Evolutionary conservation across 2,797 vertebrate genomes (phyloP).

Genomic region (Ataeniobius toweri): DNA sequence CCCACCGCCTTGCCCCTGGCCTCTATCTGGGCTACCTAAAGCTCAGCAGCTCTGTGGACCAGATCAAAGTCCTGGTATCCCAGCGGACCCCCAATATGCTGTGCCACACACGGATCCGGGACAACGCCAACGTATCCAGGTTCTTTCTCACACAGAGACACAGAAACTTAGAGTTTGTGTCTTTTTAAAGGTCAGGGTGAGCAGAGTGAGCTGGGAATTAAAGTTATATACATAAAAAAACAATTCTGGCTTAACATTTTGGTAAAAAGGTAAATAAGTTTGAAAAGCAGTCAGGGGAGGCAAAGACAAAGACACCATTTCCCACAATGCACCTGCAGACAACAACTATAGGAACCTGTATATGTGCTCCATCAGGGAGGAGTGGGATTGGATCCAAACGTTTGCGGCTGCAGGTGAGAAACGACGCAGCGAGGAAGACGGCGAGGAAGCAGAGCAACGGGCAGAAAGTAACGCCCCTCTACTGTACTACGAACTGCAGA

Average conservation of each 20-base stretch:
- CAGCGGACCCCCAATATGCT: conserved; percentile 92
- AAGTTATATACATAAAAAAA: neutral
- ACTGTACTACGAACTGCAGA: conserved; percentile 92
- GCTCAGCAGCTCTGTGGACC: conserved; percentile 97
- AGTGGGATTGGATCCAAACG: conserved; percentile 97
- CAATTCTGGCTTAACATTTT: neutral
- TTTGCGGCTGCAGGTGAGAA: conserved; percentile 80
- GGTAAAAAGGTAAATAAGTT: neutral
- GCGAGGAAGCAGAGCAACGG: conserved; percentile 74
- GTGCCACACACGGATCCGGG: conserved; percentile 89
- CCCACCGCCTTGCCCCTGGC: conserved; percentile 87
- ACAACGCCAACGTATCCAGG: conserved; percentile 83
- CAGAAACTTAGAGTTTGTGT: neutral
- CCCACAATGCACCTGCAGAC: conserved; percentile 1
- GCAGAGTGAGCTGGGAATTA: neutral
- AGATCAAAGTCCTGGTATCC: conserved; percentile 94
- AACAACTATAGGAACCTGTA: neutral
- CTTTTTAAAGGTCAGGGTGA: neutral
- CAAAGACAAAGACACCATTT: neutral
- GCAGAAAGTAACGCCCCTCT: conserved; percentile 84
- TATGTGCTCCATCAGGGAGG: conserved; percentile 82
- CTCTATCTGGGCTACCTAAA: conserved; percentile 96
- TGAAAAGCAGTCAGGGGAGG: neutral
- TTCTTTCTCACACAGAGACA: conserved; percentile 19
- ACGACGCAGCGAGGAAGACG: conserved; percentile 81